These are phyloP conservation scores for Ceriagrion tenellum DNA, from an alignment of 2,888 invertebrate species.

Conservation along the genomic window DNA sequence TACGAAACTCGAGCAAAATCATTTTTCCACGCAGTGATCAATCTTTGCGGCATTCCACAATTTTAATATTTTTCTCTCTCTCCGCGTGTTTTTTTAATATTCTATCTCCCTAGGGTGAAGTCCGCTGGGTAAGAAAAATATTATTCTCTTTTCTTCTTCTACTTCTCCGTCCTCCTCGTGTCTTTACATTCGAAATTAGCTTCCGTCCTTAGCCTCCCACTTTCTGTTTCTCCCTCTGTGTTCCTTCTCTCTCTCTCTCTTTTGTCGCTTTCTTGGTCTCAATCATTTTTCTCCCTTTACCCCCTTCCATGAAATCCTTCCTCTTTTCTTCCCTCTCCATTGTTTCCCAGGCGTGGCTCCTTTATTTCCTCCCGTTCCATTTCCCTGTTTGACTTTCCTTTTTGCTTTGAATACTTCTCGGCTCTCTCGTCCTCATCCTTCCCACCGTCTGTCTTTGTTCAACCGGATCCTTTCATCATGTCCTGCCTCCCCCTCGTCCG, in stretches of 20 bases:
- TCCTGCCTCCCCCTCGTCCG: background rate
- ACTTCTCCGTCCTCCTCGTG: background rate
- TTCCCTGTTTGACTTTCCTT: constrained; percentile 31
- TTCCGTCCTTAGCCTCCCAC: too few relatives aligned
- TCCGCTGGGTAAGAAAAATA: background rate
- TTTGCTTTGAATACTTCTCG: constrained; percentile 19
- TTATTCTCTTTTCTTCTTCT: background rate
- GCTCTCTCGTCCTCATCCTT: background rate
- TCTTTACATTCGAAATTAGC: constrained; percentile 18
- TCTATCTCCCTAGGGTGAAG: background rate
- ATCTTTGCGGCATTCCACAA: background rate
- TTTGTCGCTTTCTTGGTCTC: constrained; percentile 9
- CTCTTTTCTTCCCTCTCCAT: background rate
- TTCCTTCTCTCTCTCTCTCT: background rate
- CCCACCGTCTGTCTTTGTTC: background rate
- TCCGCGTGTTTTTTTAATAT: background rate
- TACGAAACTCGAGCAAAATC: background rate
- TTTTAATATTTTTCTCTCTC: background rate
- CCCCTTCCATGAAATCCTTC: background rate
- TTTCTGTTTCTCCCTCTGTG: background rate
- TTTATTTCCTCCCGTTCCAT: background rate
- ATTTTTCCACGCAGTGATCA: background rate
- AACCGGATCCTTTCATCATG: background rate
- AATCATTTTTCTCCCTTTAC: background rate
- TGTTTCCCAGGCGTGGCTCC: background rate